A percentile compares a stretch with the other conserved stretches of the same genome.
Evolutionary conservation across 2,888 invertebrate genomes (phyloP).

Genomic region (Tetheella fluctuosa): DNA sequence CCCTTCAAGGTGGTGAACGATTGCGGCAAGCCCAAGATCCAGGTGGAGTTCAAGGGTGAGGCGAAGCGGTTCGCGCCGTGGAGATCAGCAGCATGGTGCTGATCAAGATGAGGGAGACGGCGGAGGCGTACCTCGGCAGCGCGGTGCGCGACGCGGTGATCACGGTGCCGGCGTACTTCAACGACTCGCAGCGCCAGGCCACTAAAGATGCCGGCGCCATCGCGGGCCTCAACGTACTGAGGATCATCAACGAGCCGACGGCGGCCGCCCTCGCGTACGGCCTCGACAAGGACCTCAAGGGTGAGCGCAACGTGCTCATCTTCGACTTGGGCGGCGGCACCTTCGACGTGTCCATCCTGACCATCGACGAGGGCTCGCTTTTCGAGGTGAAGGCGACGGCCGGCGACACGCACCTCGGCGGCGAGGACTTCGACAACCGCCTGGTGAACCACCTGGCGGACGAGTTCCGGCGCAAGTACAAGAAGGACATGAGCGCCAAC

Average conservation of each 20-base stretch:
- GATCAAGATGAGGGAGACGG: constrained; percentile 92
- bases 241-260: constrained; percentile 96
- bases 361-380: constrained; percentile 93
- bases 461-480: constrained; percentile 89
- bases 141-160: constrained; percentile 88
- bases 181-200: constrained; percentile 89
- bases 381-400: constrained; percentile 92
- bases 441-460: constrained; percentile 88
- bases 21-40: constrained; percentile 87
- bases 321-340: constrained; percentile 93
- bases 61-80: constrained; percentile 86
- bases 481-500: constrained; percentile 87
- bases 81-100: constrained; percentile 91
- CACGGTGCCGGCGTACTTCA: constrained; percentile 92
- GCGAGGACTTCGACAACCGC: constrained; percentile 89
- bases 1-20: constrained; percentile 90
- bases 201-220: constrained; percentile 95
- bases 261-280: constrained; percentile 95
- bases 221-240: constrained; percentile 93
- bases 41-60: constrained; percentile 87
- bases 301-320: constrained; percentile 89
- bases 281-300: constrained; percentile 88
- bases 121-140: constrained; percentile 88
- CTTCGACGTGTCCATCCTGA: constrained; percentile 95
- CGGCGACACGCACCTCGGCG: constrained; percentile 91